Base-by-base conservation (phyloP, 1,140 invertebrate genomes). In the Drosophila arawakana region DNA sequence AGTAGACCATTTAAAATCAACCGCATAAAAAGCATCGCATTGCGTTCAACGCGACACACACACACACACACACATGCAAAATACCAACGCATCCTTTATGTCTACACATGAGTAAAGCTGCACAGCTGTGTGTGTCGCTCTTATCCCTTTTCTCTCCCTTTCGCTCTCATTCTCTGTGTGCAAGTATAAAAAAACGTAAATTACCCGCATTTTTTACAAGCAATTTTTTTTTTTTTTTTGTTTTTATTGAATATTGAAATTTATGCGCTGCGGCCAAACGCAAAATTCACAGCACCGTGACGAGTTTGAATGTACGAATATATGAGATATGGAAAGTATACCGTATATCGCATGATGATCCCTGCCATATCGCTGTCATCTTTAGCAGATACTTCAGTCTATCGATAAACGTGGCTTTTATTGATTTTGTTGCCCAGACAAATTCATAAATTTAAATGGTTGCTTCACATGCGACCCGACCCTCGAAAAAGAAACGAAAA, bases 181-280 rank as follows among this genome's bases (percentile, higher is more conserved):
- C 35, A 41, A 49, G 61, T 47, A 59, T 43, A 73, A 77, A 80
- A 80, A 78, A 74, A 78, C 80, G 76, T 80, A 88, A 89, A 88
- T 89, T 89, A 89, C 84, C 84, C 84, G 84, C 84, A 89, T 88
- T 86, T 86, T 85, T 81, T 86, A 86, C 84, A 74, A 70, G 68
- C 57, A 49, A 60, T 79, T 78, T 79, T 78, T 79, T 21, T 76
- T 63, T 73, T 76, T 79, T 15, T 15, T 15, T 15, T 15, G 15
- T 15, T 15, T 30, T 30, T 76, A 68, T 73, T 76, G 69, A 86
- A 89, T 78, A 88, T 88, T 89, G 71, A 88, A 89, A 89, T 89
- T 88, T 88, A 89, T 89, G 80, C 83, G 75, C 58, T 62, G 63
- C 69, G 59, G 52, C 52, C 52, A 55, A 55, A 47, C 71, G 61